These are phyloP conservation scores for Saccopteryx bilineata DNA, from an alignment of 2,113 vertebrate genomes.

Conservation along the genomic window DNA sequence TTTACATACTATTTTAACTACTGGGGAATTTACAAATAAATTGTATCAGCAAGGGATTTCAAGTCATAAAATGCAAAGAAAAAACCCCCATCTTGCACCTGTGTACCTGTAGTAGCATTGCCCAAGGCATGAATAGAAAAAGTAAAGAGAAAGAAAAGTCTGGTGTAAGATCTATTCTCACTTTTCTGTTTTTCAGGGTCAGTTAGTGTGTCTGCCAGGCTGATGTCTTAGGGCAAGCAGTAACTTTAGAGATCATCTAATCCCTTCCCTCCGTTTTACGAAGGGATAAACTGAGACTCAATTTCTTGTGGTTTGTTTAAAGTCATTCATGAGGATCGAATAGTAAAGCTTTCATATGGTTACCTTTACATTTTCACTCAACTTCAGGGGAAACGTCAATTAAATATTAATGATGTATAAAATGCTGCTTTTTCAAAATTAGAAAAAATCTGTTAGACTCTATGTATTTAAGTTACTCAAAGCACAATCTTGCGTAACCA, in stretches of 20 bases:
- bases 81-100: background rate
- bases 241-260: background rate
- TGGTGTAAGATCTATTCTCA: background rate
- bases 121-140: background rate
- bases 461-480: background rate
- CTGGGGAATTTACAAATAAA: background rate
- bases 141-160: background rate
- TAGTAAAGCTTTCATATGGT: background rate
- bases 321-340: background rate
- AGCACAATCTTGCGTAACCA: background rate
- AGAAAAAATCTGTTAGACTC: background rate
- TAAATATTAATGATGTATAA: background rate
- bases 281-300: background rate
- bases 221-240: background rate
- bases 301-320: slow-evolving; percentile 1
- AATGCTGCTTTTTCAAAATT: background rate
- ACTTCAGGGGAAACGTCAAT: background rate
- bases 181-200: background rate
- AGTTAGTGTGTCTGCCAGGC: background rate
- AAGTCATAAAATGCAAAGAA: background rate
- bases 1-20: background rate
- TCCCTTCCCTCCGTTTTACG: background rate
- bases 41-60: background rate
- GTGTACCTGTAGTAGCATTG: background rate
- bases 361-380: background rate